A percentile compares a stretch with the other conserved stretches of the same genome.
These are phyloP conservation scores for Venturia canescens DNA, from an alignment of 1,140 invertebrate species.

Conservation along the genomic window DNA sequence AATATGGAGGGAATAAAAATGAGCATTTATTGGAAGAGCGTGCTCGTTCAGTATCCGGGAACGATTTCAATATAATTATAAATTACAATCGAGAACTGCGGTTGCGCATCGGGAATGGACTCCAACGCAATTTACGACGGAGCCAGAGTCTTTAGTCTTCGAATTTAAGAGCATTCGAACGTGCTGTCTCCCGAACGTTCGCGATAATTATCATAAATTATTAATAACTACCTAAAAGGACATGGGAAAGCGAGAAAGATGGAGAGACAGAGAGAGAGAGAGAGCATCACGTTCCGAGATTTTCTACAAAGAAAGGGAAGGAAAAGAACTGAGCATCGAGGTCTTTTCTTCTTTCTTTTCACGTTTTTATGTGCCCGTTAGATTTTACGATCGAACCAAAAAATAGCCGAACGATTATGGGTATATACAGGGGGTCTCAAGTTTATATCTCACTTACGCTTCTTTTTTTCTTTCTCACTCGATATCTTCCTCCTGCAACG, in stretches of 20 bases:
- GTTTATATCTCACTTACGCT: constrained; percentile 53
- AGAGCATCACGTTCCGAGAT: constrained; percentile 2
- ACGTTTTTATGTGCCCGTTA: constrained; percentile 74
- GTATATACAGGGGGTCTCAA: constrained; percentile 54
- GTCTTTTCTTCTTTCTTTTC: constrained; percentile 69
- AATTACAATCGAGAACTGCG: constrained; percentile 20
- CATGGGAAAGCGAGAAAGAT: constrained; percentile 1
- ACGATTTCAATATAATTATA: constrained; percentile 24
- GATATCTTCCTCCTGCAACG: background rate
- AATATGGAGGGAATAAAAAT: background rate
- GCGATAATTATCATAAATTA: constrained; percentile 76
- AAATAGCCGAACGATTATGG: constrained; percentile 68
- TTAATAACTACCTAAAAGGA: constrained; percentile 69
- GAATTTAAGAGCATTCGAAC: constrained; percentile 70
- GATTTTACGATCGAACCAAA: constrained; percentile 76
- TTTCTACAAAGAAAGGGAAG: constrained; percentile 34
- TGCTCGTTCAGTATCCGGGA: background rate
- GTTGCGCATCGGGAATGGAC: constrained; percentile 38
- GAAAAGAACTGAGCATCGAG: constrained; percentile 16
- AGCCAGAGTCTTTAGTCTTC: constrained; percentile 65
- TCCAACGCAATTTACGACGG: constrained; percentile 71
- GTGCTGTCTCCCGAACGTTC: constrained; percentile 63
- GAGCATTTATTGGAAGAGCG: background rate
- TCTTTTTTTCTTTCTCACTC: constrained; percentile 44
- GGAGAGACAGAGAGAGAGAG: constrained; percentile 28